These are phyloP conservation scores for Paramormyrops hopkinsi DNA, from an alignment of 2,797 vertebrate species.

Conservation along the genomic window DNA sequence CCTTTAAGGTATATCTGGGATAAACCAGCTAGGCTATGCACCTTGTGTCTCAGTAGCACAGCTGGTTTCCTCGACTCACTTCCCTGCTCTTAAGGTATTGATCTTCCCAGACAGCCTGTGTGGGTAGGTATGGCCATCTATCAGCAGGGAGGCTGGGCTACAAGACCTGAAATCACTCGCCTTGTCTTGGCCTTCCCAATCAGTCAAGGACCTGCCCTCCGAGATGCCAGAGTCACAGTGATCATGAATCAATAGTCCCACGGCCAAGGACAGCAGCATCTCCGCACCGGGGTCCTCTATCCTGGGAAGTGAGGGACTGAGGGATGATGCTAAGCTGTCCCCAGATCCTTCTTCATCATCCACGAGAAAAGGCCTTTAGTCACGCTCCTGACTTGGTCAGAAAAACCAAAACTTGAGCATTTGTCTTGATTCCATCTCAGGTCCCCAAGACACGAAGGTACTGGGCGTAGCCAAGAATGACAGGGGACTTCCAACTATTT, in stretches of 20 bases:
- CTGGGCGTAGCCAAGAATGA: conserved; percentile 38
- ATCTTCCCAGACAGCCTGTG: conserved; percentile 31
- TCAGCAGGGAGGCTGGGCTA: conserved; percentile 29
- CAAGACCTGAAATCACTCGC: conserved; percentile 17
- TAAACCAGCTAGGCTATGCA: conserved; percentile 22
- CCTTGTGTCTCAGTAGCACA: conserved; percentile 2
- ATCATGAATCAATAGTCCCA: conserved; percentile 16
- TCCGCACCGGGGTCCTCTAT: not conserved
- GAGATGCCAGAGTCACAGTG: conserved; percentile 12
- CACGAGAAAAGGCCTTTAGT: conserved; percentile 13
- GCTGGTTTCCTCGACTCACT: not conserved
- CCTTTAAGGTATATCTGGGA: conserved; percentile 14
- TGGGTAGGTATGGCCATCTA: conserved; percentile 36
- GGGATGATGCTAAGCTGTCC: conserved; percentile 18
- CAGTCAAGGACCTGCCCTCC: conserved; percentile 27
- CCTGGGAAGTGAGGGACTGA: conserved; percentile 24
- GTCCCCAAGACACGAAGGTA: conserved; percentile 31
- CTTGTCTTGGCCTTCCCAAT: conserved; percentile 27
- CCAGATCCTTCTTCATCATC: conserved; percentile 47
- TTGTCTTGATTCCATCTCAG: conserved; percentile 44
- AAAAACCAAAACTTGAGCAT: conserved; percentile 37
- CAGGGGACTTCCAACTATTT: not conserved
- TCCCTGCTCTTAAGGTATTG: conserved; percentile 36
- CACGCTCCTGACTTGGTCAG: conserved; percentile 31
- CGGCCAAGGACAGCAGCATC: conserved; percentile 41